These are phyloP conservation scores for Pheosia gnoma DNA, from an alignment of 2,888 invertebrate genomes.

Conservation along the genomic window DNA sequence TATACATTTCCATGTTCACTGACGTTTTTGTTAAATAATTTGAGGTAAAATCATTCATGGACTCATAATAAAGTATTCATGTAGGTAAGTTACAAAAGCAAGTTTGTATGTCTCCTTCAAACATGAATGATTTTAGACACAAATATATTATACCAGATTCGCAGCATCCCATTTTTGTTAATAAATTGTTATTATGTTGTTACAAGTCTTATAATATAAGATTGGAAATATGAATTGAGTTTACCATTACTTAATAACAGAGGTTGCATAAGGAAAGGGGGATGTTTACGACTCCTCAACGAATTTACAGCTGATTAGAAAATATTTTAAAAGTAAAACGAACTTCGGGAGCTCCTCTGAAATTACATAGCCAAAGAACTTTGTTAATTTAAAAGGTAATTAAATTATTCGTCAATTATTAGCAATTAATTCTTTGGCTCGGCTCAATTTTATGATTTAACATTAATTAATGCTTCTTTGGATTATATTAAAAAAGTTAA, in stretches of 20 bases:
- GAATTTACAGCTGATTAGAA: conserved; percentile 26
- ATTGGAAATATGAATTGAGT: conserved; percentile 6
- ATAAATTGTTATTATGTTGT: conserved; percentile 32
- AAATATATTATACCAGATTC: conserved; percentile 37
- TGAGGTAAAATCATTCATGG: conserved; percentile 36
- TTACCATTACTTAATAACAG: conserved; percentile 41
- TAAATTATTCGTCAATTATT: conserved; percentile 50
- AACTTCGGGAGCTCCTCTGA: conserved; percentile 51
- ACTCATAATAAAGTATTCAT: background rate
- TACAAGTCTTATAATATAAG: conserved; percentile 18
- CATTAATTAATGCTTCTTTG: background rate
- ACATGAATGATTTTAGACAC: conserved; percentile 49
- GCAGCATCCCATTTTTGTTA: conserved; percentile 41
- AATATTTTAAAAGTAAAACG: conserved; percentile 34
- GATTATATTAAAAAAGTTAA: background rate
- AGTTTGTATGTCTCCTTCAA: background rate
- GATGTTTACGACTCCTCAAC: conserved; percentile 15
- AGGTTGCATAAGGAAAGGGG: conserved; percentile 25
- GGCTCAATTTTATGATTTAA: conserved; percentile 60
- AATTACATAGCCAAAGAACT: conserved; percentile 62
- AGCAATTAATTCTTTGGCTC: conserved; percentile 53
- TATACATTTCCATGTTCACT: conserved; percentile 28
- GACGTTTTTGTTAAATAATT: conserved; percentile 8
- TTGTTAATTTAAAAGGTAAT: conserved; percentile 49
- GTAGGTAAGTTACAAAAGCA: background rate